Percentiles rank a stretch among this genome's conserved stretches.
Conservation (phyloP, 2,113 vertebrate genomes). For the Macroglossus sobrinus region DNA sequence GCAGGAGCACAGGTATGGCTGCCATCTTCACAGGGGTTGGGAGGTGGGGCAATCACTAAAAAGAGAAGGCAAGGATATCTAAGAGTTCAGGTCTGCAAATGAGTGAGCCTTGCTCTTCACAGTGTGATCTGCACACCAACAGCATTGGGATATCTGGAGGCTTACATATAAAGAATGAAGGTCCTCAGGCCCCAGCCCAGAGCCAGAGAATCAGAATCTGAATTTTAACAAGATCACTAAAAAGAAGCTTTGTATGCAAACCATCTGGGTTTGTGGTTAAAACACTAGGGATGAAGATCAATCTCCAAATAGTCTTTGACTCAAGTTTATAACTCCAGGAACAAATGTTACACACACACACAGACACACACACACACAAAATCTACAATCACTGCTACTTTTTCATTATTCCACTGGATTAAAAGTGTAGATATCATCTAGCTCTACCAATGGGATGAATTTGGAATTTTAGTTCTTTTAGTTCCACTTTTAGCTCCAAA, state of each 20-base stretch:
- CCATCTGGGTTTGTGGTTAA: not conserved
- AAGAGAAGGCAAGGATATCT: not conserved
- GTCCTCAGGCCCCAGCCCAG: not conserved
- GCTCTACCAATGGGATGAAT: not conserved
- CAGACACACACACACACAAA: not conserved
- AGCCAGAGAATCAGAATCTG: not conserved
- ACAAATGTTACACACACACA: not conserved
- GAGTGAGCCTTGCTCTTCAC: not conserved
- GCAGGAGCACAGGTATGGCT: conserved; percentile 69
- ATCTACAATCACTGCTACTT: not conserved
- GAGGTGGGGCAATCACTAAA: not conserved
- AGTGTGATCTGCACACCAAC: not conserved
- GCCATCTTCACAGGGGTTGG: conserved; percentile 78
- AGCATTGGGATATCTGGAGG: accelerated
- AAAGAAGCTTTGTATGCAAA: not conserved
- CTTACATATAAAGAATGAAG: not conserved
- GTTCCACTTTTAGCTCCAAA: not conserved
- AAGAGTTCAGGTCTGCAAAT: not conserved
- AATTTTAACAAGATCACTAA: not conserved
- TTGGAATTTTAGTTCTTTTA: not conserved
- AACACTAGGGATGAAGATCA: not conserved
- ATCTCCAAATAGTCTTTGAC: not conserved
- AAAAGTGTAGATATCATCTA: not conserved
- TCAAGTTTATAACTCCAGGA: not conserved
- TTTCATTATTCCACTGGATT: not conserved